Percentiles rank a stretch among this genome's conserved stretches.
These are phyloP conservation scores for Sphaeridia pumilis DNA, from an alignment of 2,888 invertebrate genomes.

Conservation along the genomic window DNA sequence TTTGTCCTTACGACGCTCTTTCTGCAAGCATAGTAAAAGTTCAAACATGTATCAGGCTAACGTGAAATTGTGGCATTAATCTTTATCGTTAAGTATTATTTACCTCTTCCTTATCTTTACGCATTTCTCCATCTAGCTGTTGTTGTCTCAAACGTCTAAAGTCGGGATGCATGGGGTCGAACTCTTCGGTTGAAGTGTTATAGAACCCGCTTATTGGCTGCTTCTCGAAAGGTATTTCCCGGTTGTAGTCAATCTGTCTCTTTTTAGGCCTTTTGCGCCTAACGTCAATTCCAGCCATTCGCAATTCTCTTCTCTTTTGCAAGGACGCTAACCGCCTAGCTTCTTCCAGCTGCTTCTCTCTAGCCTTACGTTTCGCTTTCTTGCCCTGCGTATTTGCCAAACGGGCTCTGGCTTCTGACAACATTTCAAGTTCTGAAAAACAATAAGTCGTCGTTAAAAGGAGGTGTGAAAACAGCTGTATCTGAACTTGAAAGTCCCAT, in stretches of 20 bases:
- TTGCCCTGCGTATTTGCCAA: conserved; percentile 97
- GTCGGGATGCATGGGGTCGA: conserved; percentile 80
- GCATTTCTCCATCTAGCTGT: conserved; percentile 80
- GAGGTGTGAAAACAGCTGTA: too few species aligned
- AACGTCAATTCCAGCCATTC: conserved; percentile 82
- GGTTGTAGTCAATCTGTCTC: conserved; percentile 91
- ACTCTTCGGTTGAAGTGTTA: conserved; percentile 78
- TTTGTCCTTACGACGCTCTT: conserved; percentile 88
- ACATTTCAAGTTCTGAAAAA: conserved; percentile 83
- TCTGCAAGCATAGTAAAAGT: conserved; percentile 48
- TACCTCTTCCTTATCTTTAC: conserved; percentile 82
- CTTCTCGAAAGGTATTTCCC: conserved; percentile 96
- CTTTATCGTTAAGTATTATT: conserved; percentile 10
- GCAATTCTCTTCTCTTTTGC: conserved; percentile 86
- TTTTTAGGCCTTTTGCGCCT: conserved; percentile 44
- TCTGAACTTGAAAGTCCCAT: conserved; percentile 6
- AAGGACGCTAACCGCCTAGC: conserved; percentile 89
- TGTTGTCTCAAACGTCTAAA: conserved; percentile 82
- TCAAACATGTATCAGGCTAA: neutral
- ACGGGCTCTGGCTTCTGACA: conserved; percentile 95
- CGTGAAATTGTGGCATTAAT: neutral
- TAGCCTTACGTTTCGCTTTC: conserved; percentile 83
- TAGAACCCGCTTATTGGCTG: conserved; percentile 85
- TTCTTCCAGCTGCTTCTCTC: conserved; percentile 97
- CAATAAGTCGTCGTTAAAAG: neutral